Conservation (phyloP, 1,140 invertebrate genomes). For the Heterodera carotae region DNA sequence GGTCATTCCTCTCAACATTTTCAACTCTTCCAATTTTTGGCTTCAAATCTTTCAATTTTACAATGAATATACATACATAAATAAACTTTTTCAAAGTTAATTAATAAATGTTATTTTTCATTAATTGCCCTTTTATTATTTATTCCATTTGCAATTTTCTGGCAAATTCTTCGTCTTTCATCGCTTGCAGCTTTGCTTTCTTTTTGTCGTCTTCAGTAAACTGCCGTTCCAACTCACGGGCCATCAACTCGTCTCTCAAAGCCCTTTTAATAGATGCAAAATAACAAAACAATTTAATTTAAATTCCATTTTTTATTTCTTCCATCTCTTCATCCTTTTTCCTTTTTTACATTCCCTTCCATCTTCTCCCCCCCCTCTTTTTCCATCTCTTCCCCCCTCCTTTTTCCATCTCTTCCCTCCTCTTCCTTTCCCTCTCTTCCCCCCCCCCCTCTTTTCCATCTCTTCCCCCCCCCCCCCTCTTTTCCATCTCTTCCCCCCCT, state of each 20-base stretch:
- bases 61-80: too few species aligned
- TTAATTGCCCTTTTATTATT: not conserved
- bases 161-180: constrained; percentile 20
- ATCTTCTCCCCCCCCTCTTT: not conserved
- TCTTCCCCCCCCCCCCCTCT: not conserved
- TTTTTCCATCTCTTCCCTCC: not conserved
- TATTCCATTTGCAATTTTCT: not conserved
- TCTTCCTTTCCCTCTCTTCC: not conserved
- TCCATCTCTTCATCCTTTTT: not conserved
- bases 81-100: too few species aligned
- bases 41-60: too few species aligned
- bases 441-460: not conserved
- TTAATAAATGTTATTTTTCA: not conserved
- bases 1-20: too few species aligned
- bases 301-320: not conserved
- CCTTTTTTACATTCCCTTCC: not conserved
- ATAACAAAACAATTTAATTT: not conserved
- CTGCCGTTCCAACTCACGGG: not conserved
- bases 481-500: not conserved
- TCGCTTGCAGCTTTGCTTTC: not conserved
- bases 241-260: constrained; percentile 6
- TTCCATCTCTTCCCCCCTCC: not conserved
- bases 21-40: too few species aligned
- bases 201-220: not conserved
- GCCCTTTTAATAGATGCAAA: too few species aligned